Percentiles rank a stretch among this genome's conserved stretches.
Evolutionary conservation across 2,888 invertebrate genomes (phyloP).

Genomic region (Andrena minutula): DNA sequence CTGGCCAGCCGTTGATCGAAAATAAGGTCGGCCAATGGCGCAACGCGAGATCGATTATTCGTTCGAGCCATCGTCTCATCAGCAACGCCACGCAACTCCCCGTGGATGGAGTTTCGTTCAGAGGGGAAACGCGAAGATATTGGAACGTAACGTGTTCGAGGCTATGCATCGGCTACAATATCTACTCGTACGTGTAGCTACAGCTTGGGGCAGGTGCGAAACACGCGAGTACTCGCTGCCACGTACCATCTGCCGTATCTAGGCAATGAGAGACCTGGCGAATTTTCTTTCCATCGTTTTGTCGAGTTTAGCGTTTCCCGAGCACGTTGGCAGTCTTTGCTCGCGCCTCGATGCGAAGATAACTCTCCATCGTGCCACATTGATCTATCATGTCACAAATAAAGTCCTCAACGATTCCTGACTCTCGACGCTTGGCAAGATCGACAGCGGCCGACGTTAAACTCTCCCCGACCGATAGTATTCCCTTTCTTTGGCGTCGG

Average conservation of each 20-base stretch:
- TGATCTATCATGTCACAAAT: too few species aligned
- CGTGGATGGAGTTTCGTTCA: background rate
- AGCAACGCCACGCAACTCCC: background rate
- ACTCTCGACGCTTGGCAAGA: too few species aligned
- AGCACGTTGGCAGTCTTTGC: background rate
- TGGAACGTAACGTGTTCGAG: background rate
- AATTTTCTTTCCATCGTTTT: slow-evolving; percentile 32
- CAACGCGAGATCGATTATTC: slow-evolving; percentile 62
- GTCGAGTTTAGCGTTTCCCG: background rate
- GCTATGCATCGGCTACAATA: background rate
- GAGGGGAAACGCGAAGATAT: background rate
- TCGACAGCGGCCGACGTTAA: too few species aligned
- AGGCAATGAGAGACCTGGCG: slow-evolving; percentile 54
- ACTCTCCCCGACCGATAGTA: background rate
- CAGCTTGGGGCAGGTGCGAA: slow-evolving; percentile 71
- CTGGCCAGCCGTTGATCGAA: background rate
- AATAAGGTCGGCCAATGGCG: slow-evolving; percentile 58
- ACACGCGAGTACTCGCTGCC: slow-evolving; percentile 47
- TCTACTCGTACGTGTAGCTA: slow-evolving; percentile 21
- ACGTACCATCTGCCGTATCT: slow-evolving; percentile 74
- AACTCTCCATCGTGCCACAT: too few species aligned
- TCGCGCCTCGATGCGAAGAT: background rate
- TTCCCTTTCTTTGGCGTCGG: background rate
- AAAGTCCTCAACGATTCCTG: too few species aligned
- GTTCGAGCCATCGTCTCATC: slow-evolving; percentile 6